Base-by-base conservation (phyloP, 2,888 invertebrate species). In the Coleophora flavipennella region DNA sequence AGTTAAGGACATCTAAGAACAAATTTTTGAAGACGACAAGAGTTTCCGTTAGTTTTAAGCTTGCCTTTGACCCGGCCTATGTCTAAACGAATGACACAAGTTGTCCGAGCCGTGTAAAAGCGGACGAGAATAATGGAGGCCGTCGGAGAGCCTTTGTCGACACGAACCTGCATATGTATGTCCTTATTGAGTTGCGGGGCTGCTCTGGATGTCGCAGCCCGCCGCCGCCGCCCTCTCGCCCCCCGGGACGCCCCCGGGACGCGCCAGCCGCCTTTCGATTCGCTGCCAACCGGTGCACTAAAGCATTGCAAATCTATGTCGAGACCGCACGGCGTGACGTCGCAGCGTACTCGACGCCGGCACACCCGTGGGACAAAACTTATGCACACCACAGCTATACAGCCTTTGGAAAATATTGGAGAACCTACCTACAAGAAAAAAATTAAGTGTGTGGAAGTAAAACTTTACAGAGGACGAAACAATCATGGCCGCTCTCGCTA, bases 351-450 rank as follows among this genome's bases (percentile, higher is more conserved):
- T 25, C 28, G 13, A 9, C 37, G 26, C 32, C 14, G 31, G 20
- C 11, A 12, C 43, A 45, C 43, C 47, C 38, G 40, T 45, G 52
- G 47, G 44, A 45, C 48, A 47, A 39, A 56, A 49, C 58, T 60
- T 57, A 55, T 55, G 55, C 55, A 53, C 50, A 47, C 51, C 53
- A 51, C 42, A 44, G 48, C 48, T 57, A 47, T 51, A 46, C 42
- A 44, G 20, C 20, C 20, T 20, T 20, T 20, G 20, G 6, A 20
- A 6, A 20, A 20, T 20, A 20, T 6, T 20, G 20, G 20, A 20
- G 20, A 4, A 20, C 6, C 3, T 20, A n/a, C n/a, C n/a, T n/a
- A n/a, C n/a, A n/a, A n/a, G n/a, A n/a, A n/a, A n/a, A n/a, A n/a
- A n/a, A n/a, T n/a, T n/a, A n/a, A n/a, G n/a, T n/a, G n/a, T n/a